Evolutionary conservation across 2,888 invertebrate species (phyloP), one percentile per base, ranked within the genome.

Genomic region (Xanthorhoe designata): DNA sequence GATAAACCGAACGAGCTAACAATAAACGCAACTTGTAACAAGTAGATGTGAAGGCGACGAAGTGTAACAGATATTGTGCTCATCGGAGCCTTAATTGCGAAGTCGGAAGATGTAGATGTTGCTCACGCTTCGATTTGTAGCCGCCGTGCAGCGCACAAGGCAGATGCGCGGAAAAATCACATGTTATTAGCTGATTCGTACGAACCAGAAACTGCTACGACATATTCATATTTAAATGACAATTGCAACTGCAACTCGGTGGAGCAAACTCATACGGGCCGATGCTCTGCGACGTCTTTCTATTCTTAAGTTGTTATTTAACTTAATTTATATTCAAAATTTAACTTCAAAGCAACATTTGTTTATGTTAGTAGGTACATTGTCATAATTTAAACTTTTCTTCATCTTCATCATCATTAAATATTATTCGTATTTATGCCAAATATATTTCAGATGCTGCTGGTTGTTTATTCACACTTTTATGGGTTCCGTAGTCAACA

Each of bases 171-270:
- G 90, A 92, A 92, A 90, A 92, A 91, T 91, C 88, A 79, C 72
- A 87, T 84, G 86, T 91, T 91, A 92, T 91, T 91, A 92, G 84
- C 83, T 71, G 79, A 75, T 80, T 83, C 77, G 74, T 75, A 72
- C 72, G 79, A 77, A 82, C 78, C 57, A 80, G 83, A 77, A 69
- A 76, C 75, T 76, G 72, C 79, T 80, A 80, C 85, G 89, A 87
- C 88, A 87, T 85, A 91, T 91, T 92, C 92, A 91, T 91, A 92
- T 92, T 91, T 87, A 91, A 91, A 92, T 92, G 86, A 86, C 85
- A 84, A 79, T 78, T 83, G 85, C 81, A 79, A 82, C 78, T 84
- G 81, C 81, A 81, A 76, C 77, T 73, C 74, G 75, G 70, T 65
- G 71, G 79, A 75, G 81, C 78, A 83, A 83, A 80, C 84, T 88